A percentile compares a stretch with the other conserved stretches of the same genome.
Evolutionary conservation across 2,888 invertebrate species (phyloP).

Genomic region (Andrena bicolor): DNA sequence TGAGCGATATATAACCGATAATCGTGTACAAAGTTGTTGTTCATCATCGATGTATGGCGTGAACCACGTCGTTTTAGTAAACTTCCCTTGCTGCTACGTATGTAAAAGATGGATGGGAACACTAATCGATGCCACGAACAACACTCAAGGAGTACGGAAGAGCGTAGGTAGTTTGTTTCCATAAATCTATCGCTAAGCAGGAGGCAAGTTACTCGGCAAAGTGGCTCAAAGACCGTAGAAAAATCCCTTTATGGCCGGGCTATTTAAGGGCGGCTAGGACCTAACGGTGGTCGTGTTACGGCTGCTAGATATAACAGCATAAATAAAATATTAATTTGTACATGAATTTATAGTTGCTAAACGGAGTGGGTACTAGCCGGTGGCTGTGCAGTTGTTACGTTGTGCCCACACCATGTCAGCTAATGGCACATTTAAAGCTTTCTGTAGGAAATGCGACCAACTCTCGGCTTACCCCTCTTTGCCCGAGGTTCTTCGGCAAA

Average conservation of each 20-base stretch:
- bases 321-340: conserved; percentile 48
- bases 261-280: not conserved
- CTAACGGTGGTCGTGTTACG: conserved; percentile 18
- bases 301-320: conserved; percentile 34
- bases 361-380: conserved; percentile 2
- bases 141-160: not conserved
- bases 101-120: not conserved
- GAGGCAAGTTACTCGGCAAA: not conserved
- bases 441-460: conserved; percentile 7
- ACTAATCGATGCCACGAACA: not conserved
- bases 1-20: too few species aligned
- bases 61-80: not conserved
- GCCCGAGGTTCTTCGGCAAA: conserved; percentile 1
- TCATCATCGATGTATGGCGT: not conserved
- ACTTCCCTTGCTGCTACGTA: not conserved
- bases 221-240: not conserved
- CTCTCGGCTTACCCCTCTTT: not conserved
- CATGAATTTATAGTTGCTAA: conserved; percentile 47
- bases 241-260: not conserved
- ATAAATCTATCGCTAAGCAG: conserved; percentile 1
- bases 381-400: not conserved
- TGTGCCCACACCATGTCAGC: conserved; percentile 24
- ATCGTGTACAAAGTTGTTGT: not conserved
- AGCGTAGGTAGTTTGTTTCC: conserved; percentile 19
- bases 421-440: conserved; percentile 31